Evolutionary conservation across 2,113 vertebrate species (phyloP).

Genomic region (Albula glossodonta): DNA sequence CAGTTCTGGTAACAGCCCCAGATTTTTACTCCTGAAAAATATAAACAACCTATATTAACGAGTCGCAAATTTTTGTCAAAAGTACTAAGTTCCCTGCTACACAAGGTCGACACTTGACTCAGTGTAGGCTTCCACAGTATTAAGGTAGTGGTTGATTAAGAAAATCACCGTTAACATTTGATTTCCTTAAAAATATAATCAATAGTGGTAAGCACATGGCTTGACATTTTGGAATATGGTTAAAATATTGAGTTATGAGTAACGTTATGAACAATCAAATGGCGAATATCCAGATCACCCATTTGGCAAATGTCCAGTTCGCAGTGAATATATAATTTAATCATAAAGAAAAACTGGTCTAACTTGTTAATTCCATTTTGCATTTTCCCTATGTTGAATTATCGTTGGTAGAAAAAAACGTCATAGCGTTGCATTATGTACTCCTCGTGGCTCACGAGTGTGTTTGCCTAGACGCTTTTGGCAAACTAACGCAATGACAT

Average conservation of each 20-base stretch:
- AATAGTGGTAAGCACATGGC: background rate
- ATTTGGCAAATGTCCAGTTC: background rate
- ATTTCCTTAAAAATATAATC: background rate
- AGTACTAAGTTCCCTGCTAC: too few relatives aligned
- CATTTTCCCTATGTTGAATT: background rate
- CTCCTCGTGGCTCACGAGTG: background rate
- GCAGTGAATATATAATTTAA: background rate
- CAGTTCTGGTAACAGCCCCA: background rate
- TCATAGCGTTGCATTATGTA: background rate
- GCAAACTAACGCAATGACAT: background rate
- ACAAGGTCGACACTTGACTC: background rate
- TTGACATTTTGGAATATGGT: background rate
- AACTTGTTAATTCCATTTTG: conserved; percentile 1
- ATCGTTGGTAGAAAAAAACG: background rate
- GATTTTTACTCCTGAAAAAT: background rate
- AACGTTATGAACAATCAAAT: background rate
- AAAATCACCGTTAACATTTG: background rate
- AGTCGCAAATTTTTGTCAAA: background rate
- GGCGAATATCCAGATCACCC: background rate
- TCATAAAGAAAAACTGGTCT: background rate
- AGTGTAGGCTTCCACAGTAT: background rate
- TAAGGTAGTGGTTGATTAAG: background rate
- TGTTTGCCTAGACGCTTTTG: background rate
- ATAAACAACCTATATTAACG: background rate
- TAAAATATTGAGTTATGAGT: background rate